These are phyloP conservation scores for Dascyllus trimaculatus DNA, from an alignment of 2,113 vertebrate species.

Conservation along the genomic window DNA sequence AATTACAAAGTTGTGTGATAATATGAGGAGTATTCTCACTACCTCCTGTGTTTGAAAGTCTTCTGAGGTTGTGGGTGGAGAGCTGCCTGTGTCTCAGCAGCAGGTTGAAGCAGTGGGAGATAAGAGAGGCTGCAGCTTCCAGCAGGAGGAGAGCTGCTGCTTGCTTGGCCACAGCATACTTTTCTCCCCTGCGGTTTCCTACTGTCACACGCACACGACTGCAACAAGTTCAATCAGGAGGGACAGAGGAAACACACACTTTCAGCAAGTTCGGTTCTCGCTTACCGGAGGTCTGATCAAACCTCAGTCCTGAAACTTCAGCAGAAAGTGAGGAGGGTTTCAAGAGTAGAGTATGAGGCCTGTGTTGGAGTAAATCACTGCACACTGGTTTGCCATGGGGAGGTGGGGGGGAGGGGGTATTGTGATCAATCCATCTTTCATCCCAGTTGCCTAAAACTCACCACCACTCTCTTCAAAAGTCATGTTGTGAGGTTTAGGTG, in stretches of 20 bases:
- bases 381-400: neutral
- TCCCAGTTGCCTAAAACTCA: too few species aligned
- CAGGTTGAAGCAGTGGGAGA: slow-evolving; percentile 33
- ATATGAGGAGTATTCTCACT: neutral
- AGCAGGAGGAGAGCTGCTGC: slow-evolving; percentile 30
- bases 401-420: too few species aligned
- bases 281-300: neutral
- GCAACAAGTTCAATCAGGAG: slow-evolving; percentile 32
- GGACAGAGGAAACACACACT: slow-evolving; percentile 10
- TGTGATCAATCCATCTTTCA: too few species aligned
- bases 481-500: too few species aligned
- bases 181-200: slow-evolving; percentile 14
- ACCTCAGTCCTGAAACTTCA: neutral
- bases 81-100: slow-evolving; percentile 6
- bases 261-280: neutral
- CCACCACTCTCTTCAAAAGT: too few species aligned
- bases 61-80: neutral
- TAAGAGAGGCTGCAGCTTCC: slow-evolving; percentile 42
- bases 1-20: neutral
- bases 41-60: neutral
- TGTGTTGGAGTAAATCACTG: neutral
- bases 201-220: slow-evolving; percentile 29
- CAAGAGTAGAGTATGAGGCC: neutral
- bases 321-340: neutral
- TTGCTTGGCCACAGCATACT: slow-evolving; percentile 28